phyloP scores from a whole-genome alignment of 1,140 invertebrate genomes.

The Galleria mellonella region DNA sequence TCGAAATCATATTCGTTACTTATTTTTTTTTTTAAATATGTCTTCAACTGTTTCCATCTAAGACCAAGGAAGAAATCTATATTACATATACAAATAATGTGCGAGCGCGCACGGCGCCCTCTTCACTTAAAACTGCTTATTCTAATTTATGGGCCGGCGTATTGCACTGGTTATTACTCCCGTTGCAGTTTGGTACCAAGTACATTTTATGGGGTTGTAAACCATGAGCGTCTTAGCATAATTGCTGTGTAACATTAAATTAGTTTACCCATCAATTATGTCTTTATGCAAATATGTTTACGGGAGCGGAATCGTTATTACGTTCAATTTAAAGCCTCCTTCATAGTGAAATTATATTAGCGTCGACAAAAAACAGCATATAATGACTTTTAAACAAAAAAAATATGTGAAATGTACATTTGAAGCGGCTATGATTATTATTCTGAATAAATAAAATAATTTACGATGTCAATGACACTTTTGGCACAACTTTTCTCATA shows the following conservation, averaged over 20 bases:
- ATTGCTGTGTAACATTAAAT: constrained; percentile 63
- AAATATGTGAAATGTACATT: no score
- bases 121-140: constrained; percentile 60
- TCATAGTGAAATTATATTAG: no score
- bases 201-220: constrained; percentile 64
- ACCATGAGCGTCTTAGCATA: constrained; percentile 61
- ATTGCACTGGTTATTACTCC: constrained; percentile 67
- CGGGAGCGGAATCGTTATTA: constrained; percentile 11
- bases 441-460: no score
- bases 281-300: constrained; percentile 33
- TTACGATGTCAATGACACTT: no score
- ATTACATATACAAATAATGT: not conserved
- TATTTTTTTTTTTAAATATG: no score
- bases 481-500: no score
- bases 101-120: constrained; percentile 18
- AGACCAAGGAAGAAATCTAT: no score
- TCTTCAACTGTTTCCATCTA: no score
- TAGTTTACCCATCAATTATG: constrained; percentile 58
- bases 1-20: no score
- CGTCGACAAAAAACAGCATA: no score
- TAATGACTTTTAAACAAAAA: no score
- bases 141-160: constrained; percentile 60
- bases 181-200: constrained; percentile 59
- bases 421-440: no score
- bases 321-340: constrained; percentile 4